A percentile compares a stretch with the other conserved stretches of the same genome.
These are phyloP conservation scores for Psittacula cyanocephala DNA, from an alignment of 2,113 vertebrate species.

Conservation along the genomic window DNA sequence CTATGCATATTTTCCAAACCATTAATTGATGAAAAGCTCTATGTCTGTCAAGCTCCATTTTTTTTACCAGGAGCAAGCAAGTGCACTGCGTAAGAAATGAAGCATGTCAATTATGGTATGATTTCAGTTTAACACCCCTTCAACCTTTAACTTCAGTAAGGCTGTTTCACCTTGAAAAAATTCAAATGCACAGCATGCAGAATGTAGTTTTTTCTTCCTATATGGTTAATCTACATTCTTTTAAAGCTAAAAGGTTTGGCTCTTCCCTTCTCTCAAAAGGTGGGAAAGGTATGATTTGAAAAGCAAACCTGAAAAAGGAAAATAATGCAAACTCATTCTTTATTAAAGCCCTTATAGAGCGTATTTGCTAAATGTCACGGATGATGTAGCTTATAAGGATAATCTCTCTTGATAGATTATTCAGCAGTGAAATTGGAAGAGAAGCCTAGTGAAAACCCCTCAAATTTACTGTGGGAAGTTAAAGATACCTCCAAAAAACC, in stretches of 20 bases:
- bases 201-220: not conserved
- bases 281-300: not conserved
- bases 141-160: not conserved
- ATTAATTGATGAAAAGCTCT: not conserved
- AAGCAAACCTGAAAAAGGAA: not conserved
- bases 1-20: not conserved
- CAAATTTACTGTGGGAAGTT: not conserved
- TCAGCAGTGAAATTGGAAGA: not conserved
- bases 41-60: not conserved
- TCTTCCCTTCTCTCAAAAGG: not conserved
- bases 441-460: not conserved
- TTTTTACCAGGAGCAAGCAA: not conserved
- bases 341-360: not conserved
- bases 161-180: not conserved
- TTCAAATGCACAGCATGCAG: not conserved
- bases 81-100: not conserved
- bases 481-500: not conserved
- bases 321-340: not conserved
- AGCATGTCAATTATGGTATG: fast-evolving
- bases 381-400: not conserved
- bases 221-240: not conserved
- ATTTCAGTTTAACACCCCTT: fast-evolving
- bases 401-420: not conserved
- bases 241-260: not conserved
- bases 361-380: not conserved